phyloP scores from a whole-genome alignment of 2,888 invertebrate species.

The Sinopyrophorus schimmeli region DNA sequence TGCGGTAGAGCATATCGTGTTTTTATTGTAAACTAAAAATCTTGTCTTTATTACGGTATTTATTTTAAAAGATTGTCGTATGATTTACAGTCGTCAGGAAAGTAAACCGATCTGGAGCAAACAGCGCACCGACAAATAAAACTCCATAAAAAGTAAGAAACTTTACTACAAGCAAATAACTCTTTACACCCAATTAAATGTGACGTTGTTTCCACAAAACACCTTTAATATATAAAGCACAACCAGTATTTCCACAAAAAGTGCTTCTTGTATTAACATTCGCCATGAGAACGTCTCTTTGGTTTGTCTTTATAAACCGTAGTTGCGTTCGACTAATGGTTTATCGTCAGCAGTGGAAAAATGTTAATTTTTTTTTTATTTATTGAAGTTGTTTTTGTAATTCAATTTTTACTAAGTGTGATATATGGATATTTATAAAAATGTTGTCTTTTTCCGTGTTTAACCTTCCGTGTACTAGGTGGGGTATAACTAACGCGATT shows the following conservation, averaged over 20 bases:
- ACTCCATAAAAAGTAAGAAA: constrained; percentile 22
- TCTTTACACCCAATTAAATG: constrained; percentile 40
- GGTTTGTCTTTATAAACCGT: constrained; percentile 9
- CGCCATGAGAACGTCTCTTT: constrained; percentile 18
- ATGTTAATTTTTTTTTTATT: too few species aligned
- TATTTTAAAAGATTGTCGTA: constrained; percentile 13
- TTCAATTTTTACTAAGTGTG: too few species aligned
- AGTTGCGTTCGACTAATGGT: constrained; percentile 8
- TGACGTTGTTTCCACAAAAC: constrained; percentile 37
- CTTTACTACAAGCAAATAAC: constrained; percentile 37
- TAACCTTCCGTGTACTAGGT: too few species aligned
- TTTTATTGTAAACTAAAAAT: constrained; percentile 3
- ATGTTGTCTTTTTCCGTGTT: too few species aligned
- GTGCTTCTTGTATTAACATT: constrained; percentile 25
- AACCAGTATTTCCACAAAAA: constrained; percentile 34
- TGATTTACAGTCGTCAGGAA: constrained; percentile 7
- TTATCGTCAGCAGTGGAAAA: too few species aligned
- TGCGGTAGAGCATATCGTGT: constrained; percentile 3
- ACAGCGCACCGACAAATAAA: constrained; percentile 22
- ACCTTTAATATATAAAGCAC: constrained; percentile 35
- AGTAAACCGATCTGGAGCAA: constrained; percentile 17
- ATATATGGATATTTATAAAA: too few species aligned
- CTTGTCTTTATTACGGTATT: constrained; percentile 10
- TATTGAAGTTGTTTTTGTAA: too few species aligned
- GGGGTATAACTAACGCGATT: too few species aligned